Evolutionary conservation across 2,888 invertebrate genomes (phyloP), one percentile per base, ranked within the genome.

Genomic region (Agrypnus murinus): DNA sequence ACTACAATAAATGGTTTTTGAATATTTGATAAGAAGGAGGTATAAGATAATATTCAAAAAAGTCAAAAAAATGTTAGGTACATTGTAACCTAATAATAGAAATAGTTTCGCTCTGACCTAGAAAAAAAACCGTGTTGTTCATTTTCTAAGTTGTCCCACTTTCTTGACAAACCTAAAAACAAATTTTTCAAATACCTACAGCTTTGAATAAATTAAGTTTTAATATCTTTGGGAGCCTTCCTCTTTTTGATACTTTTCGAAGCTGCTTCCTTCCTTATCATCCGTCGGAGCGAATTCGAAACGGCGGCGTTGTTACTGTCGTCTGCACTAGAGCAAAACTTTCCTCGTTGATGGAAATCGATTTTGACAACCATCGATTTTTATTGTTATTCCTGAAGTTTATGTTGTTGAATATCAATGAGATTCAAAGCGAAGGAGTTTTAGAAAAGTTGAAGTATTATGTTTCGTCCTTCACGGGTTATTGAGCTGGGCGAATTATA

Each of bases 381-480:
- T 82, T 82, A 82, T 78, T 80, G 81, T 82, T 82, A 81, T 82
- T 78, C 76, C 69, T 65, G 75, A 82, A 83, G 79, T 82, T 83
- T 76, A 80, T 76, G 78, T 81, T 77, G 78, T 81, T 79, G 82
- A 82, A 82, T 83, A 78, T 79, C 80, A 80, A 83, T 81, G 79
- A 72, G 72, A 62, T 62, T 67, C 65, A 58, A 48, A 64, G 50
- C 65, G 38, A 68, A 65, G 50, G 57, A 68, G 50, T 69, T 69
- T 67, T 65, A 60, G 32, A 69, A 73, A 75, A 75, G 73, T 73
- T 66, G 57, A 58, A 73, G 63, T 62, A 66, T 62, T 66, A 38
- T 66, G 38, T 74, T 74, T 73, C 75, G 71, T 77, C 65, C 71
- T 77, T 74, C 60, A 72, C 75, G 73, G 73, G 74, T 72, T 77